Evolutionary conservation across 64 coral and sea anemone genomes (phyloP), one percentile per base, ranked within the genome.

Genomic region (Porites australiensis): DNA sequence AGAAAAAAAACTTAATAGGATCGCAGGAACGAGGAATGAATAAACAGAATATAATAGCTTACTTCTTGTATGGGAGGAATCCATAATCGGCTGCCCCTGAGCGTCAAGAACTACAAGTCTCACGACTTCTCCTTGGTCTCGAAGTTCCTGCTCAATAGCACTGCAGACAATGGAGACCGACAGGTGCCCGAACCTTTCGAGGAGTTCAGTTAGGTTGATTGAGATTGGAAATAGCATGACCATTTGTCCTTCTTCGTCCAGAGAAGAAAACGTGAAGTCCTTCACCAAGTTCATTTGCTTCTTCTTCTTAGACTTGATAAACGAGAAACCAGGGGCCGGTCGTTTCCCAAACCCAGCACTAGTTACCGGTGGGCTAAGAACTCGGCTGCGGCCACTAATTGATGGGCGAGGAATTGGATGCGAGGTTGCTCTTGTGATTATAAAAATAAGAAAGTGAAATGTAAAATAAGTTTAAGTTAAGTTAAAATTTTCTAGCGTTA

Each of bases 161-260:
- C 88, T 79, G 75, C 61, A 89, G 14, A 89, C 15, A 21, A 78
- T 51, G 11, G 54, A 57, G n/a, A 89, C 59, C 4, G 88, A 89
- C 9, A 89, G 73, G 6, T 48, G 13, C 5, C 87, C 73, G 58
- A 89, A 79, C 51, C 44, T 89, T 57, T 89, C 74, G 4, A 46
- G 43, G n/a, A 89, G 16, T 89, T 78, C 44, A 47, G 58, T 77
- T 22, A 89, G 13, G 74, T 89, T 89, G n/a, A 89, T 89, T 62
- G 87, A 58, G 7, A 89, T 89, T 3, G 72, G 87, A 75, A 77
- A 78, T 9, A 89, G 23, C 9, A 63, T n/a, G 52, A 19, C 23
- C 74, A 89, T 89, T 57, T 77, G 20, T 18, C 72, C 71, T 47
- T 89, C 71, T 61, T 77, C 37, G 18, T 89, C 58, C 11, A 89